phyloP scores from a whole-genome alignment of 2,888 invertebrate genomes.

The Carcina quercana region DNA sequence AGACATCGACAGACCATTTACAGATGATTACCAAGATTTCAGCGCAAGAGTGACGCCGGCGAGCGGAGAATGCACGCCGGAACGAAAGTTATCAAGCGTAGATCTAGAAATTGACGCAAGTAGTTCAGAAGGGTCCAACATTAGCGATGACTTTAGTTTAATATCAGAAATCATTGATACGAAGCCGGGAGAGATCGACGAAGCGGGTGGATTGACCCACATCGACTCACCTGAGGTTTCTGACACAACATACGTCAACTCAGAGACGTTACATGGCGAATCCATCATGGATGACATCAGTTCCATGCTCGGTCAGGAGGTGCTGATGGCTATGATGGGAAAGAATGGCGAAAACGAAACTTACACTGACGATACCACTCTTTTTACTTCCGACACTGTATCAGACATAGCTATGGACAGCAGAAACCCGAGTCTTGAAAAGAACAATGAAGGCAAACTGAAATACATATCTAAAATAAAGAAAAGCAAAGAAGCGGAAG shows the following conservation, averaged over 20 bases:
- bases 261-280: slow-evolving; percentile 85
- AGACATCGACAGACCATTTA: slow-evolving; percentile 75
- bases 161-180: slow-evolving; percentile 79
- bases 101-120: slow-evolving; percentile 69
- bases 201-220: slow-evolving; percentile 79
- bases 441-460: slow-evolving; percentile 73
- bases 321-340: slow-evolving; percentile 79
- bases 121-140: slow-evolving; percentile 77
- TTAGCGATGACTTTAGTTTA: slow-evolving; percentile 83
- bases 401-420: slow-evolving; percentile 69
- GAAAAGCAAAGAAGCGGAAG: slow-evolving; percentile 57
- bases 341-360: slow-evolving; percentile 77
- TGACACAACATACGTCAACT: slow-evolving; percentile 79
- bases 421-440: slow-evolving; percentile 70
- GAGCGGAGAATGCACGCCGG: slow-evolving; percentile 57
- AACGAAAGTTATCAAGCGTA: slow-evolving; percentile 54
- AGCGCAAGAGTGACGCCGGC: slow-evolving; percentile 44
- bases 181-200: slow-evolving; percentile 53
- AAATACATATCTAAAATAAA: slow-evolving; percentile 70
- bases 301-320: slow-evolving; percentile 82
- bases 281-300: slow-evolving; percentile 87
- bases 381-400: slow-evolving; percentile 75
- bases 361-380: slow-evolving; percentile 81
- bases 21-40: slow-evolving; percentile 58
- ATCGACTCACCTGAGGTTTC: slow-evolving; percentile 90